A percentile compares a stretch with the other conserved stretches of the same genome.
Evolutionary conservation across 2,113 vertebrate genomes (phyloP).

Genomic region (Gadus macrocephalus): DNA sequence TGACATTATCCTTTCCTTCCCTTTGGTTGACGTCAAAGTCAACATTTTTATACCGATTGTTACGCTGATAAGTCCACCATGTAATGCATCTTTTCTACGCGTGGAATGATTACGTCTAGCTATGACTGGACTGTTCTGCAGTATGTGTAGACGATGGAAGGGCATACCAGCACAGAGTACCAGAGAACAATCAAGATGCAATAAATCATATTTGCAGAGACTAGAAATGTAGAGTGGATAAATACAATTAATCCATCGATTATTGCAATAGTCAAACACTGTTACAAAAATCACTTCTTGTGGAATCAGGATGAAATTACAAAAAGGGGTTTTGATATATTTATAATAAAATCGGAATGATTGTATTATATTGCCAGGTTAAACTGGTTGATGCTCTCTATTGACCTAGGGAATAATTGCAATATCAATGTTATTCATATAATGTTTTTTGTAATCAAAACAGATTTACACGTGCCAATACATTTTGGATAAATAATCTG

Average conservation of each 20-base stretch:
- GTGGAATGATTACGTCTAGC: conserved; percentile 13
- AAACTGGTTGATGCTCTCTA: conserved; percentile 37
- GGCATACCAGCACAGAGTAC: conserved; percentile 38
- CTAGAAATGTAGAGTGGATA: conserved; percentile 14
- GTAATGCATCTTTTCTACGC: conserved; percentile 15
- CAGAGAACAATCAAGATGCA: conserved; percentile 27
- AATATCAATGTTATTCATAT: conserved; percentile 34
- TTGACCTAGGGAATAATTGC: conserved; percentile 20
- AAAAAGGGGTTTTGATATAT: not conserved
- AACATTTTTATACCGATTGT: not conserved
- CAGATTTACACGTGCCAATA: conserved; percentile 8
- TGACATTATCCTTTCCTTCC: not conserved
- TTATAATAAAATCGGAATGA: conserved; percentile 16
- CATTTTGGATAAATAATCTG: conserved; percentile 34
- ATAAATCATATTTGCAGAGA: conserved; percentile 16
- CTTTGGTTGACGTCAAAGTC: conserved; percentile 14
- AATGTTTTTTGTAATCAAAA: conserved; percentile 33
- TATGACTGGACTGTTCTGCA: not conserved
- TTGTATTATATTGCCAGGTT: conserved; percentile 26
- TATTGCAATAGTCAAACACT: conserved; percentile 20
- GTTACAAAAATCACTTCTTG: conserved; percentile 11
- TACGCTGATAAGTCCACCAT: no score
- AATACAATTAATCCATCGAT: conserved; percentile 15
- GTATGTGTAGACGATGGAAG: conserved; percentile 26
- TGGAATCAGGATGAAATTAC: not conserved